Conservation (phyloP, 2,888 invertebrate genomes). For the Pemphredon lugubris region DNA sequence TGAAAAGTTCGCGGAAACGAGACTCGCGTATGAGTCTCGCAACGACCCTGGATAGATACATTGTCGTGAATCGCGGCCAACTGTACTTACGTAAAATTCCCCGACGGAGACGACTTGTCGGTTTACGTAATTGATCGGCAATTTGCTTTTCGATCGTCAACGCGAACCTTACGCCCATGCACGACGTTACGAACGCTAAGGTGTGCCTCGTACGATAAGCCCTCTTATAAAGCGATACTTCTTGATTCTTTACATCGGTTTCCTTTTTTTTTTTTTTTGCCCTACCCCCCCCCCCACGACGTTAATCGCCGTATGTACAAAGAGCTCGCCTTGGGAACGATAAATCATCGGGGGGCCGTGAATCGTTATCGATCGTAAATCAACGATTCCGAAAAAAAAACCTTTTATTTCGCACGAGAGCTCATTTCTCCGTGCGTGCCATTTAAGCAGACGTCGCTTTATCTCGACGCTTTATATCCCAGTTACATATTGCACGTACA, state of each 20-base stretch:
- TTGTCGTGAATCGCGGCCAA: slow-evolving; percentile 8
- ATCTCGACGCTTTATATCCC: too few relatives aligned
- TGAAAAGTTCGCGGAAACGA: neutral
- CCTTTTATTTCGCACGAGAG: too few relatives aligned
- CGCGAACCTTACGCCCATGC: neutral
- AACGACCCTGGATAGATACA: neutral
- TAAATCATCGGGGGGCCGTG: slow-evolving; percentile 6
- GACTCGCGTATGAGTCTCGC: too few relatives aligned
- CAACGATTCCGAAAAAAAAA: too few relatives aligned
- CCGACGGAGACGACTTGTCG: neutral
- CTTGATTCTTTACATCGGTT: neutral
- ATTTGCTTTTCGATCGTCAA: slow-evolving; percentile 15
- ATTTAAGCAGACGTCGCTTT: too few relatives aligned
- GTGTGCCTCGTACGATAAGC: neutral
- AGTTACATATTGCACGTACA: too few relatives aligned
- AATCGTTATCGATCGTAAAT: too few relatives aligned
- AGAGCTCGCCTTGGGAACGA: neutral
- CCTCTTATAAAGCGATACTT: neutral
- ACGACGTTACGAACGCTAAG: neutral
- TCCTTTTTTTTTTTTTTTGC: too few relatives aligned
- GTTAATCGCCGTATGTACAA: too few relatives aligned
- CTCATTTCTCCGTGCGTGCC: too few relatives aligned
- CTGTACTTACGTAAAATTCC: slow-evolving; percentile 44
- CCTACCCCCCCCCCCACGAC: too few relatives aligned
- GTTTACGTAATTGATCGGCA: slow-evolving; percentile 35